Evolutionary conservation across 2,113 vertebrate genomes (phyloP).

Genomic region (Oncorhynchus nerka): DNA sequence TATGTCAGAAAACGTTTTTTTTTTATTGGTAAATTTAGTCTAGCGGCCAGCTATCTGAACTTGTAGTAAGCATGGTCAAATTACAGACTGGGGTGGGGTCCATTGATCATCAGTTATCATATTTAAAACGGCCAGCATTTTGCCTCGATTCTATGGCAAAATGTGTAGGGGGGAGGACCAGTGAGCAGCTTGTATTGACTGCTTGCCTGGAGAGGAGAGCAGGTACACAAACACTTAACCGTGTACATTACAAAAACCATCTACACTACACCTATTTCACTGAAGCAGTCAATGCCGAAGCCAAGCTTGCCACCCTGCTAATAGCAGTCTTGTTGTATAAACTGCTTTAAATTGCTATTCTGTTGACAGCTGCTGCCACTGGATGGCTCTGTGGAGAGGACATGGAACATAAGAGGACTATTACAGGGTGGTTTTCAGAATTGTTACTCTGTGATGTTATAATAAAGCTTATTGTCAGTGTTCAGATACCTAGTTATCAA

Average conservation of each 20-base stretch:
- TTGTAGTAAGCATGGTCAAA: too few species aligned
- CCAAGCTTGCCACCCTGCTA: not conserved
- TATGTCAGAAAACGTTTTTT: too few species aligned
- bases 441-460: not conserved
- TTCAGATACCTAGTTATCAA: not conserved
- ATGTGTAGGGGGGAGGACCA: too few species aligned
- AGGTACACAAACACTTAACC: conserved; percentile 15
- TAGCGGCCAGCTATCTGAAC: too few species aligned
- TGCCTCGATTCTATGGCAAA: too few species aligned
- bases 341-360: not conserved
- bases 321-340: not conserved
- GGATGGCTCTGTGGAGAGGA: not conserved
- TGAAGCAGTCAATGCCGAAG: not conserved
- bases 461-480: not conserved
- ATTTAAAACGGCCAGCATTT: too few species aligned
- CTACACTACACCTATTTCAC: not conserved
- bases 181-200: conserved; percentile 35
- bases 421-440: not conserved
- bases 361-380: not conserved
- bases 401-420: not conserved
- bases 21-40: too few species aligned
- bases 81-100: too few species aligned
- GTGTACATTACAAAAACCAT: not conserved
- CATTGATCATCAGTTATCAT: too few species aligned
- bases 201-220: conserved; percentile 13